phyloP scores from a whole-genome alignment of 2,113 vertebrate species.

The Oryzias celebensis region DNA sequence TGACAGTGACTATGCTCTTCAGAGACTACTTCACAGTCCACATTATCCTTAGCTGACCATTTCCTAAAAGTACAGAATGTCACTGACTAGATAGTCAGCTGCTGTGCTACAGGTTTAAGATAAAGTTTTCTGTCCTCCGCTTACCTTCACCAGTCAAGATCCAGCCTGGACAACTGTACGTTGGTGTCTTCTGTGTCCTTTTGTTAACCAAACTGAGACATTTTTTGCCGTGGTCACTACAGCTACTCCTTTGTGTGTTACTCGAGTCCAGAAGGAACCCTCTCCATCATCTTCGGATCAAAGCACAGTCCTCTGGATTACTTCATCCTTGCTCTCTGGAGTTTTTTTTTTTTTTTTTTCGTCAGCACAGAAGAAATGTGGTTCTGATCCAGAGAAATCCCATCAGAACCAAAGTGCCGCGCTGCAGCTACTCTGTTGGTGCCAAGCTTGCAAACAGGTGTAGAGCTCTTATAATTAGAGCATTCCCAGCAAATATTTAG shows the following conservation, averaged over 20 bases:
- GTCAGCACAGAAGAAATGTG: constrained; percentile 16
- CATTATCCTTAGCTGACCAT: neutral
- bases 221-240: constrained; percentile 48
- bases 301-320: constrained; percentile 60
- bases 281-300: constrained; percentile 60
- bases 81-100: neutral
- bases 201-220: constrained; percentile 72
- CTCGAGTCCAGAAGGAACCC: constrained; percentile 56
- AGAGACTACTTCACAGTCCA: constrained; percentile 1
- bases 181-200: constrained; percentile 49
- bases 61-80: constrained; percentile 3
- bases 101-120: constrained; percentile 15
- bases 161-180: constrained; percentile 42
- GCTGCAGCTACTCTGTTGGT: constrained; percentile 4
- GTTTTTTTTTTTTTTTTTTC: neutral
- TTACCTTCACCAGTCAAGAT: constrained; percentile 65
- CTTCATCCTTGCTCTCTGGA: constrained; percentile 62
- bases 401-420: constrained; percentile 25
- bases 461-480: constrained; percentile 5
- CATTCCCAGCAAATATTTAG: constrained; percentile 50
- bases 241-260: constrained; percentile 50
- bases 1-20: neutral
- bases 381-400: constrained; percentile 21
- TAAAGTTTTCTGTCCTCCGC: constrained; percentile 41
- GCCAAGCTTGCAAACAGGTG: constrained; percentile 32